Conservation (phyloP, 1,140 invertebrate genomes). For the Sarcophaga peregrina region DNA sequence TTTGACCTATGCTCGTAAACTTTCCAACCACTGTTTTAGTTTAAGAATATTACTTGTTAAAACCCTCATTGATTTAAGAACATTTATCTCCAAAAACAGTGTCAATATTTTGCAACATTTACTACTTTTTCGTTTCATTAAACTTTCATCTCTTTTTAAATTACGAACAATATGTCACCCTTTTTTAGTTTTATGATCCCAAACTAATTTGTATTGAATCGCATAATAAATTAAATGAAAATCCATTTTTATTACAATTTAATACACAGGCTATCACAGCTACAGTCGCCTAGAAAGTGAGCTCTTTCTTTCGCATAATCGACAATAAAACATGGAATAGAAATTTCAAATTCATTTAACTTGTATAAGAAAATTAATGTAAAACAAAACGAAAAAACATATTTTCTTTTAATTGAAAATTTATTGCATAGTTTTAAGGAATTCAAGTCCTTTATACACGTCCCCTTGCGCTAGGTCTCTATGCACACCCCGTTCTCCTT, state of each 20-base stretch:
- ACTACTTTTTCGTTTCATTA: no score
- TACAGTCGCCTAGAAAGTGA: neutral
- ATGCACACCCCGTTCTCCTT: no score
- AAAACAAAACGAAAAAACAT: neutral
- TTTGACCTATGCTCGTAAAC: no score
- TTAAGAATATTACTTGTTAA: no score
- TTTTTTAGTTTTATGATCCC: neutral
- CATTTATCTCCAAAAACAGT: no score
- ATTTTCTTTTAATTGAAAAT: neutral
- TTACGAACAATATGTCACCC: neutral
- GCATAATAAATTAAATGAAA: neutral
- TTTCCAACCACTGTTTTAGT: no score
- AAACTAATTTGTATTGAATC: slow-evolving; percentile 10
- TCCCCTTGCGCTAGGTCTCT: neutral
- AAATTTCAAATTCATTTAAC: slow-evolving; percentile 7
- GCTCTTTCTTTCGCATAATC: no score
- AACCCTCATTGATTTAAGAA: no score
- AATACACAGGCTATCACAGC: neutral
- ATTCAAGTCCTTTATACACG: neutral
- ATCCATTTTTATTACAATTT: neutral
- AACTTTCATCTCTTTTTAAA: no score
- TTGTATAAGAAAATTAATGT: neutral
- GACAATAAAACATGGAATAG: neutral
- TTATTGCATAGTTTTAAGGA: slow-evolving; percentile 15
- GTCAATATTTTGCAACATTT: no score